phyloP scores from a whole-genome alignment of 2,797 vertebrate species.

The Gambusia yucatana region DNA sequence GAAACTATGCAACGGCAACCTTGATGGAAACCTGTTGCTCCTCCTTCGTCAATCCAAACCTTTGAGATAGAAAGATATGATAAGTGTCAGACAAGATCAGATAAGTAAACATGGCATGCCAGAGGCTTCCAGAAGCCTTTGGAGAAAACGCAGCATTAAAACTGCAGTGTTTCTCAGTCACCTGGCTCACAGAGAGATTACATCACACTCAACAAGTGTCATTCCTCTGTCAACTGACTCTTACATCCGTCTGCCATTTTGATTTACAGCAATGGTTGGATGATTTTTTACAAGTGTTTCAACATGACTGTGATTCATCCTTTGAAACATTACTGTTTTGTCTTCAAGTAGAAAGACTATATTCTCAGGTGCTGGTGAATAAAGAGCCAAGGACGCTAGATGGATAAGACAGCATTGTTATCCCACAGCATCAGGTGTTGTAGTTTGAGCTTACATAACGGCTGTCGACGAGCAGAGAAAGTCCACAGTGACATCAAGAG shows the following conservation, averaged over 20 bases:
- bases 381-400: background rate
- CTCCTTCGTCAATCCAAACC: background rate
- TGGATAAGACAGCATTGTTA: background rate
- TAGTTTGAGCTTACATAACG: background rate
- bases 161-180: background rate
- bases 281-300: too few species aligned
- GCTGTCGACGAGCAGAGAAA: background rate
- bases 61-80: slow-evolving; percentile 23
- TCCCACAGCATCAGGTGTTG: background rate
- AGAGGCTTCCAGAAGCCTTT: slow-evolving; percentile 5
- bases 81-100: slow-evolving; percentile 11
- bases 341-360: background rate
- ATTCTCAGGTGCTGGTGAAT: background rate
- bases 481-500: background rate
- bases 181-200: background rate
- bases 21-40: background rate
- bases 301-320: background rate
- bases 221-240: background rate
- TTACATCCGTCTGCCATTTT: background rate
- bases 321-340: background rate
- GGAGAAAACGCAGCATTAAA: background rate
- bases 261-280: background rate
- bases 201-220: background rate
- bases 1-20: slow-evolving; percentile 3
- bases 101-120: background rate